Conservation (phyloP, 2,113 vertebrate genomes). For the Centropristis striata region DNA sequence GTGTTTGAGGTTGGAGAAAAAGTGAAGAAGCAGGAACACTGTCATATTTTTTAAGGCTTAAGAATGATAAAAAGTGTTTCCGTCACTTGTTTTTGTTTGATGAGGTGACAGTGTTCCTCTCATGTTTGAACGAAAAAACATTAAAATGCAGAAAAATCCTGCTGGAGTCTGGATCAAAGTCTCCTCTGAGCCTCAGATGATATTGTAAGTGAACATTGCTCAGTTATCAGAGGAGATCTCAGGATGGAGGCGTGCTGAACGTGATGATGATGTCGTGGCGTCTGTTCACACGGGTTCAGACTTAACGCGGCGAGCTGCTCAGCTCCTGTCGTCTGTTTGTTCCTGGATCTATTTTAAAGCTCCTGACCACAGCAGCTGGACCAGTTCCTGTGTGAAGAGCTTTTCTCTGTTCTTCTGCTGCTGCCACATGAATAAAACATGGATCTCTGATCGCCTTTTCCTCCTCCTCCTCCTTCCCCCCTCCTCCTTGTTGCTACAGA, state of each 20-base stretch:
- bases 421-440: slow-evolving; percentile 62
- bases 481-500: slow-evolving; percentile 1
- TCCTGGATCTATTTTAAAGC: slow-evolving; percentile 28
- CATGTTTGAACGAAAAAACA: too few species aligned
- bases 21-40: too few species aligned
- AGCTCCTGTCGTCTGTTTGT: neutral
- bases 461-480: slow-evolving; percentile 1
- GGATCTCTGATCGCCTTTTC: slow-evolving; percentile 16
- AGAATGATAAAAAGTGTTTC: neutral
- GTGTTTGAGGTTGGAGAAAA: too few species aligned
- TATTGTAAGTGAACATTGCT: too few species aligned
- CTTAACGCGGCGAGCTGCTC: slow-evolving; percentile 13
- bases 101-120: neutral
- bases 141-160: neutral
- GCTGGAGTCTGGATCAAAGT: neutral
- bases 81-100: neutral
- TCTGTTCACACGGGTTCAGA: slow-evolving; percentile 3
- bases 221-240: neutral
- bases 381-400: slow-evolving; percentile 35
- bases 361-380: slow-evolving; percentile 41
- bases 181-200: neutral
- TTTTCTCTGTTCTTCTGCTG: slow-evolving; percentile 41
- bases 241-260: neutral
- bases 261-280: neutral
- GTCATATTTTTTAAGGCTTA: too few species aligned